Base-by-base conservation (phyloP, 2,888 invertebrate species). In the Barypeithes pellucidus region DNA sequence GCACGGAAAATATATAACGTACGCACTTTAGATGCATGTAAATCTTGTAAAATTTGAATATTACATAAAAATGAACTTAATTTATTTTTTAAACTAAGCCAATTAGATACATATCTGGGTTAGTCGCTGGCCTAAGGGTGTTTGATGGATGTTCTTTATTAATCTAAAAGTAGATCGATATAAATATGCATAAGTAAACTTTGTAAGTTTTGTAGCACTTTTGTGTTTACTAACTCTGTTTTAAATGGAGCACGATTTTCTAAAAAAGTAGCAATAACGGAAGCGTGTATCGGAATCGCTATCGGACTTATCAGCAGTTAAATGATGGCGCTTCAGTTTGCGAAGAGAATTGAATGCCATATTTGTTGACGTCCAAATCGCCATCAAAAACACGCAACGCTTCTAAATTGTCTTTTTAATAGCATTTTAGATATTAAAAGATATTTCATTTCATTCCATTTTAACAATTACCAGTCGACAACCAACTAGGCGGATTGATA, bases 381-480 rank as follows among this genome's bases (percentile, higher is more conserved):
- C 47, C 47, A 47, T 9, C 16, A 47, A 20, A 47, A 47, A 47
- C 20, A 20, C 20, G 47, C 14, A 47, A 20, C 18, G 2, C 47
- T 47, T 20, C 18, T 47, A 16, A 20, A 47, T 47, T 16, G 20
- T 47, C 18, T 18, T 47, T 47, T 47, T 12, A 39, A 39, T 39
- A n/a, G 39, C n/a, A 39, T 39, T 39, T 39, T n/a, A 39, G 4
- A 39, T 39, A 39, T 39, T 39, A 39, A 39, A 39, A 39, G 39
- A 39, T 39, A n/a, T 39, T n/a, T 39, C n/a, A 39, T 39, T 39
- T 39, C n/a, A 12, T 39, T 39, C 4, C 2, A 5, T 39, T 39
- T 39, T 39, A 29, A 29, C 7, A 29, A 4, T 24, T 24, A 24
- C 3, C 24, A 24, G 24, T 5, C 2, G 5, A 24, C 24, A 4